Conservation (phyloP, 2,797 vertebrate genomes). For the Cyclura pinguis region DNA sequence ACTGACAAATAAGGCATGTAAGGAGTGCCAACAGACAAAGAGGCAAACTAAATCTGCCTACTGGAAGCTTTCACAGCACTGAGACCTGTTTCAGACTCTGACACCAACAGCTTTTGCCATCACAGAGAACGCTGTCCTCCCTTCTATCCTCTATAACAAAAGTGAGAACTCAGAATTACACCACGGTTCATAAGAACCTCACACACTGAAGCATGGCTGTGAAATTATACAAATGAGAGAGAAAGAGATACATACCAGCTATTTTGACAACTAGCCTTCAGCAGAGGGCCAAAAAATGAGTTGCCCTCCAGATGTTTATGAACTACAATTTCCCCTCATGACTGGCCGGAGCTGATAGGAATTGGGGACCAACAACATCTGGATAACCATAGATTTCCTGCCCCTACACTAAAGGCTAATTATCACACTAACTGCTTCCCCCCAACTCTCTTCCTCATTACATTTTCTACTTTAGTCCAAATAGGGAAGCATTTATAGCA, state of each 20-base stretch:
- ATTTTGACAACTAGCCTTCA: too few relatives aligned
- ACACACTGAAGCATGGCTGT: background rate
- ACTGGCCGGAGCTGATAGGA: background rate
- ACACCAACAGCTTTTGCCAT: background rate
- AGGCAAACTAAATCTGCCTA: background rate
- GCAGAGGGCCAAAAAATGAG: background rate
- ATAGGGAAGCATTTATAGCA: background rate
- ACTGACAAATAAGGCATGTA: background rate
- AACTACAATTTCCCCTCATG: background rate
- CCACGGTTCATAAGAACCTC: background rate
- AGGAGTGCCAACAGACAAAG: background rate
- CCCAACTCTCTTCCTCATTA: too few relatives aligned
- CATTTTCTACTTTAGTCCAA: background rate
- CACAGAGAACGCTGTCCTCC: background rate
- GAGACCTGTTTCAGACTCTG: too few relatives aligned
- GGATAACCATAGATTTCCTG: background rate
- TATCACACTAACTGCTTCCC: background rate
- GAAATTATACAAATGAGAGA: background rate
- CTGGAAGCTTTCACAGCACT: background rate
- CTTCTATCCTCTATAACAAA: background rate
- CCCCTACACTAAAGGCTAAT: background rate
- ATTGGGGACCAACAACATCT: background rate
- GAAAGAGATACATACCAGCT: too few relatives aligned
- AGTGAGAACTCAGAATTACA: background rate
- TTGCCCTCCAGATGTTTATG: background rate